Conservation (phyloP, 2,113 vertebrate genomes). For the Saimiri boliviensis region DNA sequence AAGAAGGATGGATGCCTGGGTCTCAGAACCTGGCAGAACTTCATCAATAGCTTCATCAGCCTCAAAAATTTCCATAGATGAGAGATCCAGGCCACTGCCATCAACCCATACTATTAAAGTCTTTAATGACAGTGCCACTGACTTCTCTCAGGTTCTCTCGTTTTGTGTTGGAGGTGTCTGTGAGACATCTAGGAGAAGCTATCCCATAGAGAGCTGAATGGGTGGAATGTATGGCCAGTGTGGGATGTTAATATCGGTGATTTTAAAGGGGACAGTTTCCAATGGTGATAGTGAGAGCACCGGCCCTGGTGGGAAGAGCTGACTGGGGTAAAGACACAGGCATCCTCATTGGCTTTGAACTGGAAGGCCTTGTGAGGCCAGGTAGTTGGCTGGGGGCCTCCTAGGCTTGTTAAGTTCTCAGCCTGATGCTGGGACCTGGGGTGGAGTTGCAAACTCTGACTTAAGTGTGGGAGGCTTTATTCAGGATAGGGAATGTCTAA, state of each 20-base stretch:
- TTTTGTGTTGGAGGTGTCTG: background rate
- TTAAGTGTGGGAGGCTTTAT: background rate
- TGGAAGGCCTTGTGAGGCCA: background rate
- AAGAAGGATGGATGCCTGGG: conserved; percentile 46
- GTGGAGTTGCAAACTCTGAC: background rate
- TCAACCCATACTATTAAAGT: background rate
- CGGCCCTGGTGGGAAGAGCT: background rate
- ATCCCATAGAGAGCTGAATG: background rate
- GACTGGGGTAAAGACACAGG: background rate
- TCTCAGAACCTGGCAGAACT: background rate
- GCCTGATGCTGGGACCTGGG: background rate
- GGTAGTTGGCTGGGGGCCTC: background rate
- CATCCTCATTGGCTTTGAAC: background rate
- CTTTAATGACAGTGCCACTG: background rate
- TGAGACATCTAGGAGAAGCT: background rate
- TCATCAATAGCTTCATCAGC: background rate
- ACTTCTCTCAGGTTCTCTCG: background rate
- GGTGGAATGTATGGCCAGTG: background rate
- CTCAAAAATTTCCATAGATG: background rate
- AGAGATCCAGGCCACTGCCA: background rate
- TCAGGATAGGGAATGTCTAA: background rate
- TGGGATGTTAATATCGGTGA: background rate
- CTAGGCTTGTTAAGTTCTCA: background rate
- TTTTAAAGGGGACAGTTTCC: background rate
- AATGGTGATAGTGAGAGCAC: background rate